Percentiles rank a stretch among this genome's conserved stretches.
phyloP scores from a whole-genome alignment of 1,140 invertebrate genomes.

The Diachasmimorpha longicaudata region DNA sequence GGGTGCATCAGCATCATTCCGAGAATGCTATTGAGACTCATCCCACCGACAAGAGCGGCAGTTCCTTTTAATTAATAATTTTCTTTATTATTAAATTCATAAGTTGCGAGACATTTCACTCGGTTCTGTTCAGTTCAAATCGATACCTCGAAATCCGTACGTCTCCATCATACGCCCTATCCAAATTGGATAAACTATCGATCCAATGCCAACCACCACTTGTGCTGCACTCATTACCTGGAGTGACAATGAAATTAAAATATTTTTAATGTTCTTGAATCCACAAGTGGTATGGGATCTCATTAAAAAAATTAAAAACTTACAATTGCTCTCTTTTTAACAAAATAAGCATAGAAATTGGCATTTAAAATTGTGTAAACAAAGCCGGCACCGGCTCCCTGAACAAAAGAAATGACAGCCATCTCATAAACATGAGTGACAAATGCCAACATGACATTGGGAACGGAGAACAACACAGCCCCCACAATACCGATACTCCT shows the following conservation, averaged over 20 bases:
- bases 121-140: not conserved
- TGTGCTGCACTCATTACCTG: slow-evolving; percentile 58
- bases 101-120: no score
- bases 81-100: not conserved
- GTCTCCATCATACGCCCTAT: slow-evolving; percentile 50
- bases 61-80: slow-evolving; percentile 44
- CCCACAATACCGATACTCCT: slow-evolving; percentile 47
- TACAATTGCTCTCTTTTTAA: slow-evolving; percentile 55
- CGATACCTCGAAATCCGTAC: slow-evolving; percentile 55
- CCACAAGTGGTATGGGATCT: no score
- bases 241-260: not conserved
- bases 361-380: slow-evolving; percentile 56
- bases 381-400: slow-evolving; percentile 55
- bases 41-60: slow-evolving; percentile 50
- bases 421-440: slow-evolving; percentile 50
- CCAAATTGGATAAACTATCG: slow-evolving; percentile 52
- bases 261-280: no score
- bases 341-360: slow-evolving; percentile 59
- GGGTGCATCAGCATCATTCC: slow-evolving; percentile 60
- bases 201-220: slow-evolving; percentile 51
- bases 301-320: no score
- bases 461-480: slow-evolving; percentile 48
- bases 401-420: slow-evolving; percentile 47
- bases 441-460: slow-evolving; percentile 47
- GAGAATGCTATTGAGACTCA: slow-evolving; percentile 53